Evolutionary conservation across 2,888 invertebrate genomes (phyloP).

Genomic region (Xestia sexstrigata): DNA sequence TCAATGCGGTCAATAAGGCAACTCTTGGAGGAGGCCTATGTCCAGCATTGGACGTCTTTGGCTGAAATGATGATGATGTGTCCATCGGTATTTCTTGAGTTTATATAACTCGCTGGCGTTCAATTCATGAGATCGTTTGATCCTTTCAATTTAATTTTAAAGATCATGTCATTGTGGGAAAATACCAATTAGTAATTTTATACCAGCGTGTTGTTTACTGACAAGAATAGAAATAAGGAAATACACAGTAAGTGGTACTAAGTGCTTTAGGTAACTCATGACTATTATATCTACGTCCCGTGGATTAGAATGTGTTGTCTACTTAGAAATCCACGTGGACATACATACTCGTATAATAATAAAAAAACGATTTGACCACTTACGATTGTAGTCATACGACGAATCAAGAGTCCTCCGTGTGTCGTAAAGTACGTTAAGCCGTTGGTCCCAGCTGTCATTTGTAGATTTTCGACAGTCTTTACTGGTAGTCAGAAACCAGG

Average conservation of each 20-base stretch:
- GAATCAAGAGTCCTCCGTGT: background rate
- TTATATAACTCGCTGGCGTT: background rate
- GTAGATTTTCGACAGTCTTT: background rate
- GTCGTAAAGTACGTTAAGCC: background rate
- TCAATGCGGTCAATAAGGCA: no score
- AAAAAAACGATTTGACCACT: no score
- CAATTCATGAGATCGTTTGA: background rate
- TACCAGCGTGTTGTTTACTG: background rate
- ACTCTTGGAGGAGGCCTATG: no score
- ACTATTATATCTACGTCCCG: background rate
- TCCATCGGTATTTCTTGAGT: background rate
- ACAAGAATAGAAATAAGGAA: background rate
- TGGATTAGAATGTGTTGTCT: no score
- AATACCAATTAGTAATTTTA: background rate
- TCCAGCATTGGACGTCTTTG: no score
- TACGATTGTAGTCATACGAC: background rate
- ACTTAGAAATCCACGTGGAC: no score
- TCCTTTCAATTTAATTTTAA: background rate
- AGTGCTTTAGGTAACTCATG: slow-evolving; percentile 3
- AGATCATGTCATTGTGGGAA: background rate
- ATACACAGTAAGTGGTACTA: background rate
- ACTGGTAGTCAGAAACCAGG: background rate
- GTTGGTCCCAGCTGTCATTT: no score
- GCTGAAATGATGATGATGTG: no score
- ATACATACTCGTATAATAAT: no score